These are phyloP conservation scores for Styela plicata DNA, from an alignment of 23 tunicate genomes.

Conservation along the genomic window DNA sequence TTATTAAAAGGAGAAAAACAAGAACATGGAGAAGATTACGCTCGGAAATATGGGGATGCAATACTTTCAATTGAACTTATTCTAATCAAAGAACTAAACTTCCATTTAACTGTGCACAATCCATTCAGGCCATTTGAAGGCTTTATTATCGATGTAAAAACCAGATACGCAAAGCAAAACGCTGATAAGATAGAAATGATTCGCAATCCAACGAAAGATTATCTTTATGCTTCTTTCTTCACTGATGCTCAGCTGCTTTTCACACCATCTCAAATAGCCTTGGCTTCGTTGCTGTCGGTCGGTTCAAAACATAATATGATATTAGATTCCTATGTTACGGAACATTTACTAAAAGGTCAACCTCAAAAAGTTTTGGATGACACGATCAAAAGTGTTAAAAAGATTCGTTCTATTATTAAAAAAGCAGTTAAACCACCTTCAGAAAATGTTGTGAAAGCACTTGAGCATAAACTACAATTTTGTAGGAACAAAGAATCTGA, in stretches of 20 bases:
- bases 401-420: constrained; percentile 51
- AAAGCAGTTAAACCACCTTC: constrained; percentile 3
- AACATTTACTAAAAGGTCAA: constrained; percentile 52
- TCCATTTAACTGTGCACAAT: constrained; percentile 83
- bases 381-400: constrained; percentile 58
- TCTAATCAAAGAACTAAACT: constrained; percentile 77
- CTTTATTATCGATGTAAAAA: constrained; percentile 86
- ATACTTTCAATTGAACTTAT: constrained; percentile 71
- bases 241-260: constrained; percentile 70
- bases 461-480: constrained; percentile 39
- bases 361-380: constrained; percentile 40
- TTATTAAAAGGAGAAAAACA: constrained; percentile 21
- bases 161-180: constrained; percentile 48
- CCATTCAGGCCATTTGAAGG: constrained; percentile 91
- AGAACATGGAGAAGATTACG: constrained; percentile 19
- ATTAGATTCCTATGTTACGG: constrained; percentile 81
- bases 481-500: constrained; percentile 64
- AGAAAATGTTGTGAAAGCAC: neutral
- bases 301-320: constrained; percentile 57
- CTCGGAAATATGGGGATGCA: constrained; percentile 53
- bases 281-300: constrained; percentile 81
- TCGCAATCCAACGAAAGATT: constrained; percentile 57
- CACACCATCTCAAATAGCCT: constrained; percentile 84
- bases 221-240: constrained; percentile 42
- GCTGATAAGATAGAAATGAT: constrained; percentile 57